phyloP scores from a whole-genome alignment of 1,140 invertebrate genomes.

The Cryptotermes secundus region DNA sequence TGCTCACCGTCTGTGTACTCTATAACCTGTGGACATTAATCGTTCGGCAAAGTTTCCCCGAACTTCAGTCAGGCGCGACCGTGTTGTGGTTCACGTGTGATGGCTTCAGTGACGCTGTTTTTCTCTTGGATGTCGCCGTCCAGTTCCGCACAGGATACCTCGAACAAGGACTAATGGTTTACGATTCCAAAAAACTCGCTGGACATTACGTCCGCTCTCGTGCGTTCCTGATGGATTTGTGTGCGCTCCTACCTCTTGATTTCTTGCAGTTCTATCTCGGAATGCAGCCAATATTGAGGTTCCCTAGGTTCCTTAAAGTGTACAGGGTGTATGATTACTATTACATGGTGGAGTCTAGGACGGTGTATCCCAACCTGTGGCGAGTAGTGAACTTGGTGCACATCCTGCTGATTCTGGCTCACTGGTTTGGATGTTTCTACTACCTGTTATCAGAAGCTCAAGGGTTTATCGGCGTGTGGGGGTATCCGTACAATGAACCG shows the following conservation, averaged over 20 bases:
- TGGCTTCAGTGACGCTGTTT: constrained; percentile 80
- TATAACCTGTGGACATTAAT: constrained; percentile 97
- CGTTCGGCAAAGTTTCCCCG: constrained; percentile 90
- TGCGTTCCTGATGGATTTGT: constrained; percentile 82
- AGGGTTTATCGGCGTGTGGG: constrained; percentile 88
- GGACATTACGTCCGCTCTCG: constrained; percentile 84
- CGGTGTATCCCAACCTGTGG: constrained; percentile 94
- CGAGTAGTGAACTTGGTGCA: constrained; percentile 94
- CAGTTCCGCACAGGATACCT: constrained; percentile 94
- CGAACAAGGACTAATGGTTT: constrained; percentile 92
- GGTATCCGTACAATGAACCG: constrained; percentile 83
- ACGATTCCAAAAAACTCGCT: constrained; percentile 85
- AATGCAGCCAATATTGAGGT: constrained; percentile 75
- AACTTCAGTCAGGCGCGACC: constrained; percentile 71
- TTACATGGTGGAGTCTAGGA: constrained; percentile 93
- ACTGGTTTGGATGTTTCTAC: constrained; percentile 98
- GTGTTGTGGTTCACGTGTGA: constrained; percentile 80
- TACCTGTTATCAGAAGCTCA: constrained; percentile 91
- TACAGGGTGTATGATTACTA: constrained; percentile 91
- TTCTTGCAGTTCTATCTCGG: constrained; percentile 79
- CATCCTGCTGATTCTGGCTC: constrained; percentile 89
- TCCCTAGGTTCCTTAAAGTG: constrained; percentile 81
- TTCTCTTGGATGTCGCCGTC: constrained; percentile 82
- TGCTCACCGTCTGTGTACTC: constrained; percentile 84
- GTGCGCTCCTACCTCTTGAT: constrained; percentile 82